Percentiles rank a stretch among this genome's conserved stretches.
phyloP scores from a whole-genome alignment of 2,888 invertebrate species.

The Palloptera scutellata region DNA sequence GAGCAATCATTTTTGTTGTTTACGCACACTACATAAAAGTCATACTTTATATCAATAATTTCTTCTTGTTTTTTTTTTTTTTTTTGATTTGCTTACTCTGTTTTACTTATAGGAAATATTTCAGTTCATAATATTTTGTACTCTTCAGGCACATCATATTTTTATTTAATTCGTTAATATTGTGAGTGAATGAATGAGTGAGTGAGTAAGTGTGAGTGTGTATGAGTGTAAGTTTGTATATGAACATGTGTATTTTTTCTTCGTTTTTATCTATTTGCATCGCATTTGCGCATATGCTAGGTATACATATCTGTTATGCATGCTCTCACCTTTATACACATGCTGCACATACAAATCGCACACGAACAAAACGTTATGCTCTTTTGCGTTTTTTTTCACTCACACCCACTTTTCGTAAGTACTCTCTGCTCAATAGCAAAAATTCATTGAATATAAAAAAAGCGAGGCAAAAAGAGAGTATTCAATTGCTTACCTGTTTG shows the following conservation, averaged over 20 bases:
- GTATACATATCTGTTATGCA: conserved; percentile 14
- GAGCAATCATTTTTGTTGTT: neutral
- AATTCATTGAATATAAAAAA: neutral
- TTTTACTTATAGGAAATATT: neutral
- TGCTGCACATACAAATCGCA: no score
- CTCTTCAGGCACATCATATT: conserved; percentile 6
- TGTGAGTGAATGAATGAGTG: no score
- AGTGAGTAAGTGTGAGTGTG: no score
- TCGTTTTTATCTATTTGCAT: neutral
- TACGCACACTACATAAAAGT: conserved; percentile 7
- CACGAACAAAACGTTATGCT: no score
- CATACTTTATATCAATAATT: conserved; percentile 22
- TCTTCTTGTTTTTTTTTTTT: neutral
- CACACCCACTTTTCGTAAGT: conserved; percentile 26
- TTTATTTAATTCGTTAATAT: neutral
- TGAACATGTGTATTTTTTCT: no score
- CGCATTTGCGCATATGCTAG: neutral
- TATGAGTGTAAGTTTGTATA: no score
- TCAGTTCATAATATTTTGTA: conserved; percentile 8
- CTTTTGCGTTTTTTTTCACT: conserved; percentile 13
- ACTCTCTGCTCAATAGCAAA: conserved; percentile 17
- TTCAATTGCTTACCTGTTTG: neutral
- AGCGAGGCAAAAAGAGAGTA: neutral
- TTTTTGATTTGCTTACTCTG: conserved; percentile 14
- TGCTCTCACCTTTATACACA: conserved; percentile 15